phyloP scores from a whole-genome alignment of 2,888 invertebrate species.

The Lithophane ornitopus region DNA sequence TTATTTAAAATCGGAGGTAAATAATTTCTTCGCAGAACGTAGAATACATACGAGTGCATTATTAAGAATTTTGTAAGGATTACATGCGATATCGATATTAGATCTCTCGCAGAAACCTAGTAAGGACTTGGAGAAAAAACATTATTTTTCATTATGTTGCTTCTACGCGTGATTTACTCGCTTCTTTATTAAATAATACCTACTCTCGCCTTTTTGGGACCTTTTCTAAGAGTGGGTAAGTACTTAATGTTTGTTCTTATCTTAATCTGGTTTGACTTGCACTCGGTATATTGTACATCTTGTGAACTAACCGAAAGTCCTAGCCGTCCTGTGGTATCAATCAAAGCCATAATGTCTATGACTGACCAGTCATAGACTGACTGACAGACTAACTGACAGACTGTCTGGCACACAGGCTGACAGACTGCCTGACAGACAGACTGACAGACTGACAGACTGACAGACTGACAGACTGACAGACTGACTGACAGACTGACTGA shows the following conservation, averaged over 20 bases:
- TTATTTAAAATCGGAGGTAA: neutral
- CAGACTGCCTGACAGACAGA: too few relatives aligned
- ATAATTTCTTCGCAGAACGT: neutral
- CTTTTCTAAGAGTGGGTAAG: neutral
- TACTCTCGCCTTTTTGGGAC: neutral
- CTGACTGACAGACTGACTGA: too few relatives aligned
- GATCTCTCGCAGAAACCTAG: neutral
- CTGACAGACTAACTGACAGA: too few relatives aligned
- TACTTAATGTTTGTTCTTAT: neutral
- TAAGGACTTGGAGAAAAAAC: neutral
- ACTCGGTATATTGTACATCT: neutral
- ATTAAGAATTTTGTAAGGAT: conserved; percentile 1
- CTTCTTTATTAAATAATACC: neutral
- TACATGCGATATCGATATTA: neutral
- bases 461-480: too few relatives aligned
- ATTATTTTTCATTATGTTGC: conserved; percentile 17
- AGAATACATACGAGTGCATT: neutral
- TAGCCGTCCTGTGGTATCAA: neutral
- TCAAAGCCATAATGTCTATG: neutral
- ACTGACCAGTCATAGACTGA: too few relatives aligned
- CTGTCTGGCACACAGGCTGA: too few relatives aligned
- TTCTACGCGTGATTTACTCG: neutral
- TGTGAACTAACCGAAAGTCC: too few relatives aligned
- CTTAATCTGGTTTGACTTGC: conserved; percentile 4
- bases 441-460: too few relatives aligned